Base-by-base conservation (phyloP, 2,888 invertebrate species). In the Drosophila prolongata region DNA sequence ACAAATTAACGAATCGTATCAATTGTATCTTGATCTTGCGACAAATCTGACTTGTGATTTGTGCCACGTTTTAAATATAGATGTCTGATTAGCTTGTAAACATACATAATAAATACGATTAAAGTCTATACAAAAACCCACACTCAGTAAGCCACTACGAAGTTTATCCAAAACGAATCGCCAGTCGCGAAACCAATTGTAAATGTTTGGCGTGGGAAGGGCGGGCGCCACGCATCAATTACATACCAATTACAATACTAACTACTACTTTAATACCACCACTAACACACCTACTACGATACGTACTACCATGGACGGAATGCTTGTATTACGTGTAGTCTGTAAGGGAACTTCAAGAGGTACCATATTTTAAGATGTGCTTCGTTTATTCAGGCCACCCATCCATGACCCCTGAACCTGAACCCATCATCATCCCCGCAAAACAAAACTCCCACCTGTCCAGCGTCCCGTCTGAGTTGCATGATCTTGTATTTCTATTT, bases 11-110 rank as follows among this genome's bases (percentile, higher is more conserved):
- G 75, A 87, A 85, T 87, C 82, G 86, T 82, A 83, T 83, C 88
- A 88, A 75, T 79, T 88, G 88, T 83, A 83, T 79, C 88, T 82
- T 82, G 79, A 83, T 87, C 82, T 83, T 82, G 88, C 83, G 80
- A 83, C 83, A 83, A 83, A 83, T 83, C 89, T 86, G 80, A 82
- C 78, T 84, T 84, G 89, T 87, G 89, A 84, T 87, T 85, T 85
- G 84, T 89, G 89, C 89, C 85, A 89, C 84, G 75, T 87, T 85
- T 84, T 88, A 83, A 86, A 85, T 87, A 89, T 85, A 78, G 87
- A 88, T 88, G 87, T 88, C 87, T 88, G 90, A 88, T 78, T 88
- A 88, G 88, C 80, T 76, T 78, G 81, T 88, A 88, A 78, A 78
- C 58, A 64, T 69, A 68, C 44, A 67, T 65, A 74, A 72, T 56